Evolutionary conservation across 35 echinoderm and acorn worm species (phyloP).

Genomic region (Antedon bifida): DNA sequence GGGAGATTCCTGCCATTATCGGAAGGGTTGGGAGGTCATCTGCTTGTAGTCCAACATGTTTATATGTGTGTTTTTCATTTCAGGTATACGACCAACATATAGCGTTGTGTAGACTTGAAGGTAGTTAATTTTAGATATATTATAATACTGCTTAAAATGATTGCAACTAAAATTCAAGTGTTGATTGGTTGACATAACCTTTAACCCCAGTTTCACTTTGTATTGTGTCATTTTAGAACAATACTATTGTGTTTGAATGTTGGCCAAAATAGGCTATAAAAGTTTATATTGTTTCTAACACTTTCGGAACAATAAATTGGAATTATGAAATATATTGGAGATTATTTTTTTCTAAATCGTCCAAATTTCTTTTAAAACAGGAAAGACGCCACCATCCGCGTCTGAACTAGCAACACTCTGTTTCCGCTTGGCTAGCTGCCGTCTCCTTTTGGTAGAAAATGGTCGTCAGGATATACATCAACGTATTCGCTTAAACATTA

Average conservation of each 20-base stretch:
- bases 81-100: conserved; percentile 63
- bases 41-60: no score
- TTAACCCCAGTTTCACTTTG: no score
- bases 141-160: not conserved
- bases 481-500: conserved; percentile 72
- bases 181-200: no score
- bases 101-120: conserved; percentile 55
- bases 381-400: conserved; percentile 20
- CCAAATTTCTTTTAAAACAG: conserved; percentile 7
- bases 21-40: no score
- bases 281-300: no score
- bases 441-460: conserved; percentile 56
- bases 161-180: not conserved
- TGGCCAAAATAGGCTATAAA: no score
- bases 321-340: not conserved
- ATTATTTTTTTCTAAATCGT: not conserved
- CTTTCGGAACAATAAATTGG: no score
- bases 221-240: no score
- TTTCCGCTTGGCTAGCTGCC: conserved; percentile 33
- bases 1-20: no score
- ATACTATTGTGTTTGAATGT: no score
- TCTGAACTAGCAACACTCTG: conserved; percentile 78
- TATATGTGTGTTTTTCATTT: not conserved
- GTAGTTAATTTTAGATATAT: conserved; percentile 5
- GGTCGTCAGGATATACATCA: conserved; percentile 69